These are phyloP conservation scores for Aspidiotus destructor DNA, from an alignment of 2,888 invertebrate species.

Conservation along the genomic window DNA sequence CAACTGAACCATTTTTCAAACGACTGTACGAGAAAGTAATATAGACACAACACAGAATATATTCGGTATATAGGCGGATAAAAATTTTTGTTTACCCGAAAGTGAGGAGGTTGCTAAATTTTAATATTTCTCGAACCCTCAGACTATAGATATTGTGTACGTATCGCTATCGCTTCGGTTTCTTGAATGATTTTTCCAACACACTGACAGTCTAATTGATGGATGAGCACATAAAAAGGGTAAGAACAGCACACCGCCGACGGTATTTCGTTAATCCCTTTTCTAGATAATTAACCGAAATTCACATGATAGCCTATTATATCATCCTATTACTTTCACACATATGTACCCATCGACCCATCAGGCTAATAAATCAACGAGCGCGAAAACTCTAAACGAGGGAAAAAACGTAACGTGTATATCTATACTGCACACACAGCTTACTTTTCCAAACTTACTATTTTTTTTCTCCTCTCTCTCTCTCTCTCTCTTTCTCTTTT, in stretches of 20 bases:
- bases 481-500: no score
- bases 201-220: constrained; percentile 4
- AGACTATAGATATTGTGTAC: background rate
- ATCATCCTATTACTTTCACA: no score
- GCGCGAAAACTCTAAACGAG: background rate
- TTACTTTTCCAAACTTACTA: background rate
- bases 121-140: background rate
- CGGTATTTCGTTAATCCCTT: constrained; percentile 22
- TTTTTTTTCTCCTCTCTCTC: background rate
- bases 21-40: no score
- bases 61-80: background rate
- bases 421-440: background rate
- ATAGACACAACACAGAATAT: no score
- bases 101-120: background rate
- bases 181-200: background rate
- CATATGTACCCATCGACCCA: no score
- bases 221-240: constrained; percentile 1
- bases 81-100: background rate
- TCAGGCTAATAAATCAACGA: background rate
- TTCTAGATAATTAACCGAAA: constrained; percentile 25
- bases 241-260: background rate
- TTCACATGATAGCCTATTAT: constrained; percentile 5
- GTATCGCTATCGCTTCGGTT: background rate
- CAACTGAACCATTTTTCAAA: no score
- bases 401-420: no score